Evolutionary conservation across 2,113 vertebrate genomes (phyloP).

Genomic region (Ammospiza nelsoni): DNA sequence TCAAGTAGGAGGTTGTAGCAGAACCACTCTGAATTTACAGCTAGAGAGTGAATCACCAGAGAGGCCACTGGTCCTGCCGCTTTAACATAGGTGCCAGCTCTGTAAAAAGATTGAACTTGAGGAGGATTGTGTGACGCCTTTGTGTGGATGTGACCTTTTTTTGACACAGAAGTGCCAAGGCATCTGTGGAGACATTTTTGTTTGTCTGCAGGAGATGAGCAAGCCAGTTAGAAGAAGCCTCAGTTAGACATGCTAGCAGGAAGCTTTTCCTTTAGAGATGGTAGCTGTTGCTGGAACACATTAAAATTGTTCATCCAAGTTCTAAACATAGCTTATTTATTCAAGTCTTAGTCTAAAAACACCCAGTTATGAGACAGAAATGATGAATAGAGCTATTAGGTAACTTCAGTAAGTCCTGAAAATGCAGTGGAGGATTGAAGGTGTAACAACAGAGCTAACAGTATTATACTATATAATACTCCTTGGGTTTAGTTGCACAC

Average conservation of each 20-base stretch:
- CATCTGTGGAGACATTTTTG: neutral
- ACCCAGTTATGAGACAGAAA: neutral
- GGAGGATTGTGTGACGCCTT: neutral
- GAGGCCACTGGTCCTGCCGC: neutral
- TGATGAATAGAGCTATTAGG: neutral
- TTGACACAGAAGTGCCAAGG: neutral
- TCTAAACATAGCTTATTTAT: neutral
- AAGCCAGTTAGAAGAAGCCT: neutral
- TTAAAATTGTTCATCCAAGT: neutral
- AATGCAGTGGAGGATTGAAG: neutral
- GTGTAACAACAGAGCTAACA: neutral
- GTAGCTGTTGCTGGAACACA: neutral
- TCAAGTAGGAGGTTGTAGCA: neutral
- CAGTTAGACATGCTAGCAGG: neutral
- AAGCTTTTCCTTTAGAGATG: neutral
- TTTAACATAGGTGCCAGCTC: neutral
- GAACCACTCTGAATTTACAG: neutral
- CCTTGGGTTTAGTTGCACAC: neutral
- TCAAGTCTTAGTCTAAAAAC: neutral
- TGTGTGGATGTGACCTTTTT: neutral
- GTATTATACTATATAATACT: neutral
- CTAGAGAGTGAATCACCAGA: neutral
- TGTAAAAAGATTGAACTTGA: neutral
- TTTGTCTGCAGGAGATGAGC: neutral
- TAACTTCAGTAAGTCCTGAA: neutral